phyloP scores from a whole-genome alignment of 2,888 invertebrate genomes.

The Ectemnius continuus region DNA sequence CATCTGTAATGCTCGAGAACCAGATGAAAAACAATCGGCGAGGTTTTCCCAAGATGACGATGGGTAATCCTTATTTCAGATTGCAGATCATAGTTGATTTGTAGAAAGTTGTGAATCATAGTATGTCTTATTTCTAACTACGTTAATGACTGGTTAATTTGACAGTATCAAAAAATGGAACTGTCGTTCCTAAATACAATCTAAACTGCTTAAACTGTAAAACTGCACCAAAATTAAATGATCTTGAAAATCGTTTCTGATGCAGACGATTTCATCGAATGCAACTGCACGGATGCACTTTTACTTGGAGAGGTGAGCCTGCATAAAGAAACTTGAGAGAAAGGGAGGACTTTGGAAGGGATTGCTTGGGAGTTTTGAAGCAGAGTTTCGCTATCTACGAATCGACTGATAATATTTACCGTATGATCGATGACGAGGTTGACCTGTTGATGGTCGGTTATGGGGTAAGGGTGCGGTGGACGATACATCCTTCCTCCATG shows the following conservation, averaged over 20 bases:
- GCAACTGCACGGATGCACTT: too few species aligned
- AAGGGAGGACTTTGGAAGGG: background rate
- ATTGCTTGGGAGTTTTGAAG: background rate
- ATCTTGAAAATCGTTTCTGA: too few species aligned
- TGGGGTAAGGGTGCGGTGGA: constrained; percentile 76
- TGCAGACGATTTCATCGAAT: too few species aligned
- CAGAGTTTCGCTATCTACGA: constrained; percentile 8
- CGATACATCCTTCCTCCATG: constrained; percentile 78
- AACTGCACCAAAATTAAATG: too few species aligned
- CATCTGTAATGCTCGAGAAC: constrained; percentile 3
- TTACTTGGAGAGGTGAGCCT: too few species aligned
- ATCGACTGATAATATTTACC: constrained; percentile 65
- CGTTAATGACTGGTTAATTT: too few species aligned
- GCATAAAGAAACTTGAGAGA: too few species aligned
- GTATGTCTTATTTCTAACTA: too few species aligned
- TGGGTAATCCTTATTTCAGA: background rate
- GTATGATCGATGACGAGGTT: constrained; percentile 79
- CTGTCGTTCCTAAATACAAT: background rate
- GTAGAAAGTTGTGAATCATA: too few species aligned
- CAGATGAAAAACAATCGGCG: background rate
- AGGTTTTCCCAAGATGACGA: background rate
- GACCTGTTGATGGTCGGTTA: constrained; percentile 78
- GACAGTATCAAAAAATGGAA: background rate
- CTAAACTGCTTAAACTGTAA: too few species aligned
- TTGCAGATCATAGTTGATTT: too few species aligned